Evolutionary conservation across 1,140 invertebrate species (phyloP).

Genomic region (Armadillidium nasatum): DNA sequence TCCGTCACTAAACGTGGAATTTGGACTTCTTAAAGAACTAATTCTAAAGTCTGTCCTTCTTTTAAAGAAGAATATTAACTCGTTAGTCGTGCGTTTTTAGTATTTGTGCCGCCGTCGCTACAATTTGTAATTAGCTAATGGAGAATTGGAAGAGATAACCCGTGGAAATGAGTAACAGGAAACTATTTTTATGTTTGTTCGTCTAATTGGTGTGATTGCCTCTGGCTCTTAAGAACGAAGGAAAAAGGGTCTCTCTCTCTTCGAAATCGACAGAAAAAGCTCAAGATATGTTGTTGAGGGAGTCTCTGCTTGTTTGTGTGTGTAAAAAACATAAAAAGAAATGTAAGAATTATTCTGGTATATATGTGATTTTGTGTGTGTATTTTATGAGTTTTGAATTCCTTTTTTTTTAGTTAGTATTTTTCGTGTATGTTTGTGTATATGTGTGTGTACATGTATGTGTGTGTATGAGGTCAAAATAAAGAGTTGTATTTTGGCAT

Average conservation of each 20-base stretch:
- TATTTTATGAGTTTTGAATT: too few species aligned
- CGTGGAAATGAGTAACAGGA: neutral
- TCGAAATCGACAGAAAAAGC: too few species aligned
- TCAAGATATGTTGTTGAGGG: too few species aligned
- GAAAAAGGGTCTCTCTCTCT: neutral
- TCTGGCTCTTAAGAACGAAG: slow-evolving; percentile 1
- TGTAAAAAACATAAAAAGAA: too few species aligned
- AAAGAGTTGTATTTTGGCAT: too few species aligned
- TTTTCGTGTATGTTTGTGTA: neutral
- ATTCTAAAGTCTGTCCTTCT: slow-evolving; percentile 1
- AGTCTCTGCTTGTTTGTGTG: too few species aligned
- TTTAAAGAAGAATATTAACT: slow-evolving; percentile 1
- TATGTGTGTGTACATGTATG: neutral
- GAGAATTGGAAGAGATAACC: neutral
- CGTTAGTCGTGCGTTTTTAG: slow-evolving; percentile 3
- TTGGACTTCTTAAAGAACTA: slow-evolving; percentile 2
- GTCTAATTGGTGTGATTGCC: slow-evolving; percentile 9
- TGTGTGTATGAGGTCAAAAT: neutral
- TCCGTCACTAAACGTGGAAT: neutral
- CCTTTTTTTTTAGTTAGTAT: neutral
- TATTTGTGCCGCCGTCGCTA: neutral
- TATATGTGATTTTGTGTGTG: too few species aligned
- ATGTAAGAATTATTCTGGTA: too few species aligned
- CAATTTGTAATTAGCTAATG: slow-evolving; percentile 11
- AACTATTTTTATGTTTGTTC: slow-evolving; percentile 6